phyloP scores from a whole-genome alignment of 1,140 invertebrate species.

The Drosophila pachea region DNA sequence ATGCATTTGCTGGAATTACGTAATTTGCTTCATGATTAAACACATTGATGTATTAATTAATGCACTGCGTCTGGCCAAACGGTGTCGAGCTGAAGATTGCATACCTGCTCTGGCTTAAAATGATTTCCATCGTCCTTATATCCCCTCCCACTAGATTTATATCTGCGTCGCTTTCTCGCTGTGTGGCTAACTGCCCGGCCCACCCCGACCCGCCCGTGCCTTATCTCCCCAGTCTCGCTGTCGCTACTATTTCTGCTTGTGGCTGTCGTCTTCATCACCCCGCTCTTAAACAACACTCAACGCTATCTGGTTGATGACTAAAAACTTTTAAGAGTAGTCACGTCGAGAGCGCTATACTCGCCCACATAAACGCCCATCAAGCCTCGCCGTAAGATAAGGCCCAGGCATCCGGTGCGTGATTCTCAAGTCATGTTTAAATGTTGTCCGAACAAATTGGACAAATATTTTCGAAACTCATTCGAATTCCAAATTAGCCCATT shows the following conservation, averaged over 20 bases:
- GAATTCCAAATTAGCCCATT: conserved; percentile 68
- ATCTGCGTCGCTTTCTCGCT: conserved; percentile 12
- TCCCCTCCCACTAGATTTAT: too few relatives aligned
- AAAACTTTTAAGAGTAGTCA: conserved; percentile 57
- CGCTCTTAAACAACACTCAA: conserved; percentile 65
- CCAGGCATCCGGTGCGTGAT: conserved; percentile 53
- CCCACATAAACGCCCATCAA: conserved; percentile 10
- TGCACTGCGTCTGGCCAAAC: too few relatives aligned
- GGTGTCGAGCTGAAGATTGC: too few relatives aligned
- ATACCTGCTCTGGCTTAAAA: too few relatives aligned
- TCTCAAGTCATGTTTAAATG: conserved; percentile 75
- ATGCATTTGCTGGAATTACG: too few relatives aligned
- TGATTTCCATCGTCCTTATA: too few relatives aligned
- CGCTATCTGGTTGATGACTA: conserved; percentile 72
- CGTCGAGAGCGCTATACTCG: conserved; percentile 23
- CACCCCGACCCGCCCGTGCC: too few relatives aligned
- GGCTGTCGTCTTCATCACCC: conserved; percentile 2
- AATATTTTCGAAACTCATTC: conserved; percentile 69
- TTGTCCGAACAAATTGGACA: conserved; percentile 75
- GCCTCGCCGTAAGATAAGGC: not conserved
- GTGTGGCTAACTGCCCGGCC: not conserved
- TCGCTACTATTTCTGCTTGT: conserved; percentile 6
- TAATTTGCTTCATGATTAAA: too few relatives aligned
- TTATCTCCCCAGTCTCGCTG: not conserved
- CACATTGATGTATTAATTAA: too few relatives aligned